These are phyloP conservation scores for Theocolax elegans DNA, from an alignment of 1,140 invertebrate genomes.

Conservation along the genomic window DNA sequence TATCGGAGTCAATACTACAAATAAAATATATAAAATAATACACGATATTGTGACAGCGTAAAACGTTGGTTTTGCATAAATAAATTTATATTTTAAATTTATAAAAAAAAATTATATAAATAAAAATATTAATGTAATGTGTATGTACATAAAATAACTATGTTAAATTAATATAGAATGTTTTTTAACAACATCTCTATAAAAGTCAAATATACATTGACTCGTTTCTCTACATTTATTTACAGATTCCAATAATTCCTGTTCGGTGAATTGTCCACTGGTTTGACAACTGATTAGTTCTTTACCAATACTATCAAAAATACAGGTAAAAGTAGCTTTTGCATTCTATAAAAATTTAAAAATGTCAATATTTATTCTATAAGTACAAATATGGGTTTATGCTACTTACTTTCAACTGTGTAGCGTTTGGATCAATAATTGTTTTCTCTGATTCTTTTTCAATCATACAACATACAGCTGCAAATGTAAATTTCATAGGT, in stretches of 20 bases:
- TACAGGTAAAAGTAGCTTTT: constrained; percentile 74
- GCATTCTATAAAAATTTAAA: constrained; percentile 54
- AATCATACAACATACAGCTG: constrained; percentile 80
- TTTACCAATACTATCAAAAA: constrained; percentile 77
- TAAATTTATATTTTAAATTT: too few species aligned
- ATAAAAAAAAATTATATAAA: constrained; percentile 6
- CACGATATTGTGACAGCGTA: too few species aligned
- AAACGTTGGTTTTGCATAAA: too few species aligned
- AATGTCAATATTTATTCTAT: not conserved
- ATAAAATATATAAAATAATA: too few species aligned
- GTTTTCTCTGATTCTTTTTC: constrained; percentile 71
- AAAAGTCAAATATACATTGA: constrained; percentile 77
- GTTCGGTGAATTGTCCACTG: constrained; percentile 74
- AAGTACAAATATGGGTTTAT: constrained; percentile 24
- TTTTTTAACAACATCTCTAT: constrained; percentile 72
- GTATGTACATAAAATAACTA: not conserved
- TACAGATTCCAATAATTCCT: constrained; percentile 74
- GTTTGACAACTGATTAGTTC: constrained; percentile 75
- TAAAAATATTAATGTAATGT: not conserved
- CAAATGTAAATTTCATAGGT: constrained; percentile 82
- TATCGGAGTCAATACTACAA: too few species aligned
- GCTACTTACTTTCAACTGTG: constrained; percentile 65
- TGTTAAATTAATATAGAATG: constrained; percentile 67
- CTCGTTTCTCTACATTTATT: constrained; percentile 74
- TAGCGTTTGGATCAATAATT: constrained; percentile 74